phyloP scores from a whole-genome alignment of 2,888 invertebrate genomes.

The Tridacna crocea region DNA sequence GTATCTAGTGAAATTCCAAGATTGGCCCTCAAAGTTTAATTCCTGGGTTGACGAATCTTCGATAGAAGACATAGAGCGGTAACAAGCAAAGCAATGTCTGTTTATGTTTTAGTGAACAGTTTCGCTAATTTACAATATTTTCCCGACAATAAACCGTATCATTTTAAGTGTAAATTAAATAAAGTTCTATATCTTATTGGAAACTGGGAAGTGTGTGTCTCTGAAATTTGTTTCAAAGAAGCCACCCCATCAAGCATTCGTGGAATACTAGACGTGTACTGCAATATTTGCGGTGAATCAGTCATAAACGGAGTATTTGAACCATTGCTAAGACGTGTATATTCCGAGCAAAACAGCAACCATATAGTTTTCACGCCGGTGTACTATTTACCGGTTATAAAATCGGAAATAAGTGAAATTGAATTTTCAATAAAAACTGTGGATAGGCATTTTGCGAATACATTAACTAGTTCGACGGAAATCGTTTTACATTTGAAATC shows the following conservation, averaged over 20 bases:
- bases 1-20: not conserved
- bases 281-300: too few species aligned
- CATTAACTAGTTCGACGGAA: too few species aligned
- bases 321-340: too few species aligned
- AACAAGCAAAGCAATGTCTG: not conserved
- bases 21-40: not conserved
- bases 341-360: too few species aligned
- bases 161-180: conserved; percentile 26
- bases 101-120: conserved; percentile 18
- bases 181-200: conserved; percentile 5
- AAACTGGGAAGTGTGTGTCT: conserved; percentile 17
- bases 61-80: not conserved
- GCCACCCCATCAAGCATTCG: not conserved
- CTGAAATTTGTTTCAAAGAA: conserved; percentile 19
- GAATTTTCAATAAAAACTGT: too few species aligned
- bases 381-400: too few species aligned
- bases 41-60: not conserved
- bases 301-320: too few species aligned
- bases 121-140: conserved; percentile 7
- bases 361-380: too few species aligned
- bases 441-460: too few species aligned
- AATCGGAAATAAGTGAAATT: too few species aligned
- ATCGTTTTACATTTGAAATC: too few species aligned
- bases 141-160: conserved; percentile 23
- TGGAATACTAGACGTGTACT: too few species aligned